phyloP scores from a whole-genome alignment of 2,113 vertebrate genomes.

The Neoarius graeffei region DNA sequence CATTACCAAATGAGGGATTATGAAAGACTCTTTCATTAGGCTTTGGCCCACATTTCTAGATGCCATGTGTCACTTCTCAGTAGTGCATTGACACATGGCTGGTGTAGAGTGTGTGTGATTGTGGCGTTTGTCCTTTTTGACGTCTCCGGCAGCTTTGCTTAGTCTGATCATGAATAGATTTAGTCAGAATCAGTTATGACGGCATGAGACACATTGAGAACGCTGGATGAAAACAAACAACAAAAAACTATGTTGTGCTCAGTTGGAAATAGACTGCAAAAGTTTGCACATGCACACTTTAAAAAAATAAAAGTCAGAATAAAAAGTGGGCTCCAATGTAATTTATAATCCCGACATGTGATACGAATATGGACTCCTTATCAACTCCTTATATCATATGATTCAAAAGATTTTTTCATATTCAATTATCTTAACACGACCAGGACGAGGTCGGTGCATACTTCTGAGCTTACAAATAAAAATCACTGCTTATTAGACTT shows the following conservation, averaged over 20 bases:
- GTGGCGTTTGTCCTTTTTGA: conserved; percentile 11
- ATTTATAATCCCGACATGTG: not conserved
- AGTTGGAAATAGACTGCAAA: not conserved
- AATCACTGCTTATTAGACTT: not conserved
- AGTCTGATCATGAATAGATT: conserved; percentile 21
- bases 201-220: not conserved
- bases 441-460: not conserved
- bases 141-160: not conserved
- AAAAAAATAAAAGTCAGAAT: not conserved
- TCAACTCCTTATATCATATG: not conserved
- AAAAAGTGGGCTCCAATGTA: not conserved
- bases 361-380: not conserved
- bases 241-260: not conserved
- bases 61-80: not conserved
- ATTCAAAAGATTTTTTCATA: not conserved
- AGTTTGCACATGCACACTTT: not conserved
- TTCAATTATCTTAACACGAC: not conserved
- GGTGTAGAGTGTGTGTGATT: not conserved
- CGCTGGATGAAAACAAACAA: not conserved
- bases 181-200: not conserved
- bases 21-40: not conserved
- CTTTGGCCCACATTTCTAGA: not conserved
- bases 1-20: not conserved
- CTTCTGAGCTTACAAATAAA: not conserved
- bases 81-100: not conserved